Percentiles rank a stretch among this genome's conserved stretches.
Conservation (phyloP, 2,797 vertebrate species). For the Lepilemur ruficaudatus region DNA sequence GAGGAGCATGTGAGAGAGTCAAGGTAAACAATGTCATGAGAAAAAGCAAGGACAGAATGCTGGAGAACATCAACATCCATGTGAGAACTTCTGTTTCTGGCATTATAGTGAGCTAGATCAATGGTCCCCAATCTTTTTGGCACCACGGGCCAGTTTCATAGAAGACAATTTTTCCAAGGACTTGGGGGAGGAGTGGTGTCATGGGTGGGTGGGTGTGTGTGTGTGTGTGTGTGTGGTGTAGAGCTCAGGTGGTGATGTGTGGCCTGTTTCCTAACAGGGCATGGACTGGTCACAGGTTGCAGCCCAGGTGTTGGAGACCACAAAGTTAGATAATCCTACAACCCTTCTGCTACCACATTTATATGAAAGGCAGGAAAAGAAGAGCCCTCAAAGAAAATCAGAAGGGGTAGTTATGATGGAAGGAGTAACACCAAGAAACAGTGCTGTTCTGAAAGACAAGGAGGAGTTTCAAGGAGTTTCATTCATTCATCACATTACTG, state of each 20-base stretch:
- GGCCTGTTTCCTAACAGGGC: no score
- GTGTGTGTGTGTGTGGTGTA: no score
- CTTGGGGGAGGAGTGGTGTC: no score
- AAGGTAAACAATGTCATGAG: neutral
- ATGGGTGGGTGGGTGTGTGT: no score
- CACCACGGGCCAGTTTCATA: no score
- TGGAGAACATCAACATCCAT: rapidly evolving
- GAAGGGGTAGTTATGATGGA: neutral
- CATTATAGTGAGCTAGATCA: neutral
- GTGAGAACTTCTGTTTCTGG: neutral
- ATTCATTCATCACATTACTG: neutral
- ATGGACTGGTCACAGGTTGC: no score
- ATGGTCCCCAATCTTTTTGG: no score
- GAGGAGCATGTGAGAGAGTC: neutral
- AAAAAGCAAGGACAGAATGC: neutral
- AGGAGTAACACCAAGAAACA: neutral
- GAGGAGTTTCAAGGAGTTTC: neutral
- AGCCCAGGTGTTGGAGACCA: no score
- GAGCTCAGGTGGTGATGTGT: no score
- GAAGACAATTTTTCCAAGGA: no score
- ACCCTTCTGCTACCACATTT: neutral
- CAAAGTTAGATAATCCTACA: neutral
- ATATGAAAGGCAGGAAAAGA: neutral
- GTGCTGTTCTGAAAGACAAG: neutral
- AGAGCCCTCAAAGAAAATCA: neutral